Evolutionary conservation across 1,140 invertebrate genomes (phyloP).

Genomic region (Stegodyphus dumicola): DNA sequence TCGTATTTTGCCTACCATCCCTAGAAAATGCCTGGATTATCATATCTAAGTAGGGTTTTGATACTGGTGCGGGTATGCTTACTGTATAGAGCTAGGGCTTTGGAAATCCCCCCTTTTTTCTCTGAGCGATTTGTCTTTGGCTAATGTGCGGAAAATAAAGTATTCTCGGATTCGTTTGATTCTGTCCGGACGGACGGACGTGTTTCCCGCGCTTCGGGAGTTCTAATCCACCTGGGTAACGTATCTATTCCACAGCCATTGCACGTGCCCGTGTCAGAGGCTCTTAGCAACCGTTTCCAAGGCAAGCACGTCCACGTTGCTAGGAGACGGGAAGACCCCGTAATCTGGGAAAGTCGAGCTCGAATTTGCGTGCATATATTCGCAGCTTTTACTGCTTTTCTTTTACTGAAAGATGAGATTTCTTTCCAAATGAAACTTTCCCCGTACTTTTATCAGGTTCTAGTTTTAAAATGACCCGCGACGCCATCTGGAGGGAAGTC

Average conservation of each 20-base stretch:
- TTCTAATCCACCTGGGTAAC: slow-evolving; percentile 50
- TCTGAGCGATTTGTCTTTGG: slow-evolving; percentile 11
- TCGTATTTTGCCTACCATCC: too few relatives aligned
- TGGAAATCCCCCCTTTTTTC: neutral
- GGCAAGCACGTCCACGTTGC: slow-evolving; percentile 52
- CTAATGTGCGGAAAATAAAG: slow-evolving; percentile 43
- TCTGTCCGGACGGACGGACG: slow-evolving; percentile 18
- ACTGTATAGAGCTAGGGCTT: neutral
- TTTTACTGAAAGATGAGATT: slow-evolving; percentile 48
- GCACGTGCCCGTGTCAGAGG: slow-evolving; percentile 50
- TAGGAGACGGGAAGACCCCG: slow-evolving; percentile 39
- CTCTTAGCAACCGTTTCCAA: slow-evolving; percentile 55
- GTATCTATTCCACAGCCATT: slow-evolving; percentile 21
- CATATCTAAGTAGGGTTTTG: neutral
- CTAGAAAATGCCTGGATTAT: neutral
- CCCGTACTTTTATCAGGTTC: slow-evolving; percentile 14
- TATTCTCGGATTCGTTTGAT: slow-evolving; percentile 16
- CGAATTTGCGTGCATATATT: slow-evolving; percentile 40
- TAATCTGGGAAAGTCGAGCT: slow-evolving; percentile 44
- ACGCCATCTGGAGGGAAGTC: neutral
- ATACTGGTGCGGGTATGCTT: neutral
- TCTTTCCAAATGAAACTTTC: slow-evolving; percentile 46
- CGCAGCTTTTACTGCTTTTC: slow-evolving; percentile 25
- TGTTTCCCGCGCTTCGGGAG: slow-evolving; percentile 23
- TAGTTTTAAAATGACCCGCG: slow-evolving; percentile 16